phyloP scores from a whole-genome alignment of 2,113 vertebrate species.

The Ictalurus punctatus region DNA sequence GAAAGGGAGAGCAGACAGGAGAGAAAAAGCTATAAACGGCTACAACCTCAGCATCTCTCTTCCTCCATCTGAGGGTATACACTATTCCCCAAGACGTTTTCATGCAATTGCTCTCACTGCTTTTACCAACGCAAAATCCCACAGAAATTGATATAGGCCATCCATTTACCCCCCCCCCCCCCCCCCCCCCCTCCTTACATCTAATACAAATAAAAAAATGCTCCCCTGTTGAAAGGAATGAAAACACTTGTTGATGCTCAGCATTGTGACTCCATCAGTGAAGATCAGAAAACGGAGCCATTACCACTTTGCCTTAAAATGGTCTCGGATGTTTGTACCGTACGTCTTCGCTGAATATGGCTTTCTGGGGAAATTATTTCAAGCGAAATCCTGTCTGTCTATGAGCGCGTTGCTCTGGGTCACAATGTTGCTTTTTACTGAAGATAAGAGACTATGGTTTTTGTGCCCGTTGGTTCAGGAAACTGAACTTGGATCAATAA shows the following conservation, averaged over 20 bases:
- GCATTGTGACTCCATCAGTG: conserved; percentile 25
- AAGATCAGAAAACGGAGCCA: conserved; percentile 6
- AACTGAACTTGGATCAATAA: not conserved
- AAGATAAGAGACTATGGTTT: not conserved
- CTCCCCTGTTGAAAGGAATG: conserved; percentile 46
- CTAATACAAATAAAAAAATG: conserved; percentile 43
- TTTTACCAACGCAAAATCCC: conserved; percentile 47
- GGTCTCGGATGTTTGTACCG: not conserved
- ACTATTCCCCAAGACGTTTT: conserved; percentile 53
- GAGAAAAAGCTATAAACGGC: conserved; percentile 39
- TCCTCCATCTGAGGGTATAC: conserved; percentile 33
- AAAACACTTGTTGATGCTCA: conserved; percentile 42
- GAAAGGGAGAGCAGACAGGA: conserved; percentile 15
- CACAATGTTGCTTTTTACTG: not conserved
- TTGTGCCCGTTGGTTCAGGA: not conserved
- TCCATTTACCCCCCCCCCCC: conserved; percentile 21
- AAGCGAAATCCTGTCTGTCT: not conserved
- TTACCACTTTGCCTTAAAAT: conserved; percentile 18
- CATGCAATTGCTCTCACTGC: conserved; percentile 46
- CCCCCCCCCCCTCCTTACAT: not conserved
- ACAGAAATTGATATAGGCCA: conserved; percentile 45
- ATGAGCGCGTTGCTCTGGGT: not conserved
- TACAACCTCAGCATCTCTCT: conserved; percentile 47
- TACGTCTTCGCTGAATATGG: not conserved
- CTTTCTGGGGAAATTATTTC: not conserved